Conservation (phyloP, 2,797 vertebrate species). For the Arctocebus calabarensis region DNA sequence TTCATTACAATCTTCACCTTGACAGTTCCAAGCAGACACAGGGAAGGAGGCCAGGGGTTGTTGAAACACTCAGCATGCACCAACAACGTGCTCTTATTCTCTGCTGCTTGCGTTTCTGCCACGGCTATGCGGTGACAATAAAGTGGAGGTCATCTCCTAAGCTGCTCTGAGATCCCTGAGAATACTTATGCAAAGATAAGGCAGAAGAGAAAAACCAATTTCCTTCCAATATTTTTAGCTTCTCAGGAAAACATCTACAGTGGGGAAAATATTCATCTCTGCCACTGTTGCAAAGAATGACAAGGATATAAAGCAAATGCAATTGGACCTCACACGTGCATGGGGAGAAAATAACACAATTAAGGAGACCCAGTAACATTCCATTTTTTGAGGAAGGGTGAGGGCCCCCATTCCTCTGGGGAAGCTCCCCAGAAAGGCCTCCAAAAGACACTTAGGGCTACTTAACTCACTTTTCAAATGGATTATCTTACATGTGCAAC, state of each 20-base stretch:
- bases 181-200: conserved; percentile 70
- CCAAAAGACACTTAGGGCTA: conserved; percentile 74
- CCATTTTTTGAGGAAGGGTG: not conserved
- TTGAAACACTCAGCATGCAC: not conserved
- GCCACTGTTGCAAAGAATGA: conserved; percentile 68
- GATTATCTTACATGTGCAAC: conserved; percentile 57
- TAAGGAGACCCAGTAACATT: not conserved
- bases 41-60: not conserved
- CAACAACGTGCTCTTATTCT: not conserved
- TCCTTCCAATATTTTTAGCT: conserved; percentile 73
- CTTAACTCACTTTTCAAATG: conserved; percentile 77
- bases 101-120: not conserved
- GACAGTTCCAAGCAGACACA: not conserved
- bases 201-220: conserved; percentile 68
- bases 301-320: conserved; percentile 60
- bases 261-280: conserved; percentile 81
- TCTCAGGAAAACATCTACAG: conserved; percentile 75
- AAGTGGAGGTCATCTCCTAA: not conserved
- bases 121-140: conserved; percentile 50
- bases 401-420: not conserved
- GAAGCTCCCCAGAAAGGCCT: not conserved
- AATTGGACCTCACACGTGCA: not conserved
- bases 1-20: not conserved
- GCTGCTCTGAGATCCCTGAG: conserved; percentile 35
- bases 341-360: conserved; percentile 50